A percentile compares a stretch with the other conserved stretches of the same genome.
phyloP scores from a whole-genome alignment of 2,888 invertebrate genomes.

The Ceramica pisi region DNA sequence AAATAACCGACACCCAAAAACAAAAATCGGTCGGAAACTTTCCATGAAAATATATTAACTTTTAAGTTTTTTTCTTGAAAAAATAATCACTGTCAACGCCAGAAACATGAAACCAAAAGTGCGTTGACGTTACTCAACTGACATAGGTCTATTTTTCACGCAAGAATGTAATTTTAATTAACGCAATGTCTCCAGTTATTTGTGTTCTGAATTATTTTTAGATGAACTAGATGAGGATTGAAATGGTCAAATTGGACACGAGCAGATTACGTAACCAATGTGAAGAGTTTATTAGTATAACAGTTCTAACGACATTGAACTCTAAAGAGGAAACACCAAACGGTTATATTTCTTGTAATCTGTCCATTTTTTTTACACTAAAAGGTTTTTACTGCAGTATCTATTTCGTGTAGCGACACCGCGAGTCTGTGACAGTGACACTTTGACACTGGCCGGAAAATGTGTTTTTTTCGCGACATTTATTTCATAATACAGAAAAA shows the following conservation, averaged over 20 bases:
- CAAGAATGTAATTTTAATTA: constrained; percentile 50
- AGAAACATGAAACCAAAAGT: constrained; percentile 11
- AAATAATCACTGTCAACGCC: not conserved
- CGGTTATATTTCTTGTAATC: constrained; percentile 27
- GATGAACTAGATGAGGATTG: constrained; percentile 47
- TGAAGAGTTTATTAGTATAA: constrained; percentile 41
- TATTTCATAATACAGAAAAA: not conserved
- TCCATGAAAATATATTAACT: not conserved
- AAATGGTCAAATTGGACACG: constrained; percentile 60
- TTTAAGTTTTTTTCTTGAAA: not conserved
- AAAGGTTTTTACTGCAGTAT: constrained; percentile 10
- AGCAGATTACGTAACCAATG: constrained; percentile 59
- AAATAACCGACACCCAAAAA: not conserved
- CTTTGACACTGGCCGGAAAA: constrained; percentile 46
- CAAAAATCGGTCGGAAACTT: not conserved
- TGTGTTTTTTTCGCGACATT: not conserved
- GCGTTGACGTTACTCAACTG: constrained; percentile 19
- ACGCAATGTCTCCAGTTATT: constrained; percentile 51
- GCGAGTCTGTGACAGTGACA: constrained; percentile 30
- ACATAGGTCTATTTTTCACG: constrained; percentile 19
- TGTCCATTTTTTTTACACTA: constrained; percentile 30
- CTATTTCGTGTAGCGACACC: constrained; percentile 19
- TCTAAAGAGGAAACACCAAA: constrained; percentile 29
- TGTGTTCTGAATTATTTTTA: constrained; percentile 58
- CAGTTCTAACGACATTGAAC: constrained; percentile 56